phyloP scores from a whole-genome alignment of 2,113 vertebrate genomes.

The Megaceryle torquata region DNA sequence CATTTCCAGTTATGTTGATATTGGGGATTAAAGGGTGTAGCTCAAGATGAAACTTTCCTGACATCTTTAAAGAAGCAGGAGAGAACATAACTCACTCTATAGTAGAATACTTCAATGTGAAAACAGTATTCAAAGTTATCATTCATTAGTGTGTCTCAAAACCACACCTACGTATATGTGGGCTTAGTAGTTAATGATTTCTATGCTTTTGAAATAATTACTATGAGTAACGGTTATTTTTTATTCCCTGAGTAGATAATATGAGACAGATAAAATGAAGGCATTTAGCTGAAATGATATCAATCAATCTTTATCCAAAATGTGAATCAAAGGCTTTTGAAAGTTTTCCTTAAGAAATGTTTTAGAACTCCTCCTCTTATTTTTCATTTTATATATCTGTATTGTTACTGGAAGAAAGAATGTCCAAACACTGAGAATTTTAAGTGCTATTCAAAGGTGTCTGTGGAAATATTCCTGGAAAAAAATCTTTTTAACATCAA shows the following conservation, averaged over 20 bases:
- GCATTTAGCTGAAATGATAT: neutral
- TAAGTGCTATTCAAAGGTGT: neutral
- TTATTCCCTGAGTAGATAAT: neutral
- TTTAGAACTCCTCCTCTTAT: neutral
- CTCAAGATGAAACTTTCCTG: neutral
- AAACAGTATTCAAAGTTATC: neutral
- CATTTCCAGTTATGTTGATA: neutral
- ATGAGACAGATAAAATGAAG: neutral
- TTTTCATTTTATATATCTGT: neutral
- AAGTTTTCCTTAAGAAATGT: neutral
- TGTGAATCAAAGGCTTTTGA: neutral
- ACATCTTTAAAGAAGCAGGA: neutral
- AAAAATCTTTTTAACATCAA: neutral
- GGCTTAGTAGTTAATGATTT: neutral
- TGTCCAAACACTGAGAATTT: neutral
- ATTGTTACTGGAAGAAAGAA: neutral
- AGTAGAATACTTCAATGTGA: neutral
- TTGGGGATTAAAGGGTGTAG: fast-evolving
- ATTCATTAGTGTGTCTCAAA: neutral
- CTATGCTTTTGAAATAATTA: neutral
- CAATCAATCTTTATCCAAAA: neutral
- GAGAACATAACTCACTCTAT: neutral
- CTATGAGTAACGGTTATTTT: neutral
- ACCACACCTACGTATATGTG: fast-evolving
- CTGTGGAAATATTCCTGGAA: neutral